Conservation (phyloP, 2,888 invertebrate species). For the Steinernema hermaphroditum region DNA sequence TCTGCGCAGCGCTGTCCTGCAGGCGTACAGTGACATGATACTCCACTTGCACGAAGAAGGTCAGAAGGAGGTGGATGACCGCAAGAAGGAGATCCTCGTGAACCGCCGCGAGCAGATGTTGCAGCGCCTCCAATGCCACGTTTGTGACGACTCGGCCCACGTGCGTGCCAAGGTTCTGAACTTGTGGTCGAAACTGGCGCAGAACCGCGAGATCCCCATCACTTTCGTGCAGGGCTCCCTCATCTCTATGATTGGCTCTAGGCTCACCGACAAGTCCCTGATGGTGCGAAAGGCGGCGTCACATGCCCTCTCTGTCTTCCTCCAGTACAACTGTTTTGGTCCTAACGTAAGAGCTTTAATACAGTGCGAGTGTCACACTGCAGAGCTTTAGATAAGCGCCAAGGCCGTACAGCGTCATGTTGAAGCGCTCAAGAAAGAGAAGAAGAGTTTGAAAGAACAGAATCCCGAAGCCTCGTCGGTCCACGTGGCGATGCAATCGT, state of each 20-base stretch:
- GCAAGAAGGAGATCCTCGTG: conserved; percentile 23
- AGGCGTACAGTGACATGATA: conserved; percentile 34
- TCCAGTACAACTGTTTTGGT: conserved; percentile 80
- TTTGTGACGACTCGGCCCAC: conserved; percentile 81
- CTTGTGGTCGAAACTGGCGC: conserved; percentile 80
- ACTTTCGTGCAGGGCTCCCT: conserved; percentile 32
- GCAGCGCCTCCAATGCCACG: conserved; percentile 72
- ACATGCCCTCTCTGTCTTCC: conserved; percentile 76
- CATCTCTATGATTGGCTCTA: conserved; percentile 67
- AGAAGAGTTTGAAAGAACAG: not conserved
- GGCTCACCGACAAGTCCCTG: conserved; percentile 81
- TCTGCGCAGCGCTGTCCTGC: conserved; percentile 35
- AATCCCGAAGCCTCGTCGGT: conserved; percentile 30
- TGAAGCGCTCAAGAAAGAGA: conserved; percentile 11
- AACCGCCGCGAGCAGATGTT: conserved; percentile 33
- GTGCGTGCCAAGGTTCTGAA: conserved; percentile 82
- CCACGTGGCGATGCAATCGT: conserved; percentile 11
- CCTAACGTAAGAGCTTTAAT: conserved; percentile 47
- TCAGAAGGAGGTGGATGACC: not conserved
- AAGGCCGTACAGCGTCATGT: not conserved
- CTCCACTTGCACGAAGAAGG: conserved; percentile 17
- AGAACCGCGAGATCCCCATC: conserved; percentile 68
- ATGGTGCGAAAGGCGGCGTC: conserved; percentile 83
- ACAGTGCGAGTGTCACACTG: not conserved
- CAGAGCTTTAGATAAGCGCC: not conserved